These are phyloP conservation scores for Atherinosoma microstoma DNA, from an alignment of 2,797 vertebrate genomes.

Conservation along the genomic window DNA sequence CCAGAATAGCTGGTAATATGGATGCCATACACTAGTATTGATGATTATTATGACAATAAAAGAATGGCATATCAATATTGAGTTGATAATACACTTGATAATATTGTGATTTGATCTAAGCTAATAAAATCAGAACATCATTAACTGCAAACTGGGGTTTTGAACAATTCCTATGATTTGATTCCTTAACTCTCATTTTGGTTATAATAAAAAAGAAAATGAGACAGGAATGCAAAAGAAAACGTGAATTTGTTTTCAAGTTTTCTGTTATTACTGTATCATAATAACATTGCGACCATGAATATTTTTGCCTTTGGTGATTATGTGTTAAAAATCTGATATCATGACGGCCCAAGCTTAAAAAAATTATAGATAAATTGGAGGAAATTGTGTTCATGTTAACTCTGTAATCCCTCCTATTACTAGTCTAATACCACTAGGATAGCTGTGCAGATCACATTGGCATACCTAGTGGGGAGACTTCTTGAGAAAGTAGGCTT, in stretches of 20 bases:
- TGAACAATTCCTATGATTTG: background rate
- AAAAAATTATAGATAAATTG: background rate
- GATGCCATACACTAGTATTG: background rate
- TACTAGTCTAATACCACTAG: background rate
- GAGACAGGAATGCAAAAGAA: background rate
- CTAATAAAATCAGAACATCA: background rate
- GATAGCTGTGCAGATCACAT: background rate
- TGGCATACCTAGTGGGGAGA: background rate
- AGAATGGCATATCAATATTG: background rate
- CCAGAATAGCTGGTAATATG: background rate
- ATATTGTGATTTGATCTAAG: background rate
- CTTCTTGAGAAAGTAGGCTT: background rate
- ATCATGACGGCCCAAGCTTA: background rate
- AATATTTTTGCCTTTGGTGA: background rate
- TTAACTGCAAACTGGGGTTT: background rate
- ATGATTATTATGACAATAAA: too few relatives aligned
- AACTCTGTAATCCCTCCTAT: too few relatives aligned
- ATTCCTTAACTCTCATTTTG: background rate
- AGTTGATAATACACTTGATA: background rate
- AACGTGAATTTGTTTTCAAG: background rate
- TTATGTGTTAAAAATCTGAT: background rate
- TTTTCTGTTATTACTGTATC: background rate
- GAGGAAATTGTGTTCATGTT: too few relatives aligned
- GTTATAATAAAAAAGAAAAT: background rate
- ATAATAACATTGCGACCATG: background rate